Evolutionary conservation across 37 sponge, comb jelly and placozoan species (phyloP), one percentile per base, ranked within the genome.

Genomic region (Axinella damicornis): DNA sequence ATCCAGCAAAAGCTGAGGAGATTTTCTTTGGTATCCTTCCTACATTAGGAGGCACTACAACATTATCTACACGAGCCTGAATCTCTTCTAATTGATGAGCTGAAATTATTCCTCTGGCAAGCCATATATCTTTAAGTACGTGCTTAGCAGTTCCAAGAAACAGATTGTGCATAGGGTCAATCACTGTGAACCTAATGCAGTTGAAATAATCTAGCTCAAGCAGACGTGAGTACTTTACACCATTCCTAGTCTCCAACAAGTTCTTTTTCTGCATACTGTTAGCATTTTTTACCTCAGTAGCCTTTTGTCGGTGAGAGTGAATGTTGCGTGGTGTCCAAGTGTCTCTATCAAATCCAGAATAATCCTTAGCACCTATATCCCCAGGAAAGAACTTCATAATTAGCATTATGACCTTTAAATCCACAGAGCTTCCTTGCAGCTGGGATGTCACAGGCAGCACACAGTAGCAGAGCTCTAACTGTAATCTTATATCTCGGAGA

Each of bases 381-480:
- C 76, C 77, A 0, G 70, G 77, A 77, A 85, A 85, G 2, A 15
- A 4, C 41, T 77, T 77, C 78, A 36, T 21, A 37, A 5, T 34
- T 33, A 21, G 78, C 61, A 59, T 63, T 61, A 64, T 88, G 84
- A 11, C 84, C 73, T 12, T 83, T 53, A 89, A 89, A 83, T 4
- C 83, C 89, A 78, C 83, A 89, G 4, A 71, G 2, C 54, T 89
- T 89, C 37, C 89, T 68, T 62, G 84, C 89, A 34, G 84, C 89
- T 38, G 89, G 89, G 1, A 77, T 24, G 41, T 89, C 89, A 83
- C 89, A 89, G 17, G 79, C 19, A 0, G 52, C 24, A 33, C 84
- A 83, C 21, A 89, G n/a, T 18, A 89, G 65, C 20, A 74, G 80
- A 71, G 78, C 78, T 37, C 52, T 25, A 39, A 89, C 65, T 53